Conservation (phyloP, 1,140 invertebrate species). For the Heliconius hewitsoni region DNA sequence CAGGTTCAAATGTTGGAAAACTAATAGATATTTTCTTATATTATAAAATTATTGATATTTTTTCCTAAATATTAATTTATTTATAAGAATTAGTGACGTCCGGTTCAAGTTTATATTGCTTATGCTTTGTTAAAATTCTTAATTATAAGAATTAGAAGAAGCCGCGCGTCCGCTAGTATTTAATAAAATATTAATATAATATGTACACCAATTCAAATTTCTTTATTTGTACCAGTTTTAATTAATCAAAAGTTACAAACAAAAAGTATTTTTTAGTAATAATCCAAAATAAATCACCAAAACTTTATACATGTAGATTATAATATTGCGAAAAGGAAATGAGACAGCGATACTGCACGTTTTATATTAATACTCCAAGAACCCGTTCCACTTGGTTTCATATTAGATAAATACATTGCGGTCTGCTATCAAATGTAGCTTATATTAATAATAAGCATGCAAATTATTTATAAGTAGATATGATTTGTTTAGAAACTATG, state of each 20-base stretch:
- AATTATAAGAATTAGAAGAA: too few relatives aligned
- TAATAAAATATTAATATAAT: too few relatives aligned
- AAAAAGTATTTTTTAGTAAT: neutral
- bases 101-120: constrained; percentile 37
- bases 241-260: neutral
- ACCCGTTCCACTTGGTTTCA: neutral
- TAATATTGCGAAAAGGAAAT: constrained; percentile 1
- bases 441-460: neutral
- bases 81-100: constrained; percentile 46
- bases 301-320: neutral
- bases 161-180: too few relatives aligned
- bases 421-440: neutral
- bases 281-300: neutral
- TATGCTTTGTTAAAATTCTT: constrained; percentile 30
- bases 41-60: too few relatives aligned
- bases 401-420: neutral
- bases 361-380: constrained; percentile 3
- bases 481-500: neutral
- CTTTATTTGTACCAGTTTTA: neutral
- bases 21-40: too few relatives aligned
- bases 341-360: neutral
- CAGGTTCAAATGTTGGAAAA: too few relatives aligned
- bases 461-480: neutral
- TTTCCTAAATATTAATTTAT: too few relatives aligned
- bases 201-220: neutral